A percentile compares a stretch with the other conserved stretches of the same genome.
These are phyloP conservation scores for Enteromius trimaculatus DNA, from an alignment of 2,797 vertebrate genomes.

Conservation along the genomic window DNA sequence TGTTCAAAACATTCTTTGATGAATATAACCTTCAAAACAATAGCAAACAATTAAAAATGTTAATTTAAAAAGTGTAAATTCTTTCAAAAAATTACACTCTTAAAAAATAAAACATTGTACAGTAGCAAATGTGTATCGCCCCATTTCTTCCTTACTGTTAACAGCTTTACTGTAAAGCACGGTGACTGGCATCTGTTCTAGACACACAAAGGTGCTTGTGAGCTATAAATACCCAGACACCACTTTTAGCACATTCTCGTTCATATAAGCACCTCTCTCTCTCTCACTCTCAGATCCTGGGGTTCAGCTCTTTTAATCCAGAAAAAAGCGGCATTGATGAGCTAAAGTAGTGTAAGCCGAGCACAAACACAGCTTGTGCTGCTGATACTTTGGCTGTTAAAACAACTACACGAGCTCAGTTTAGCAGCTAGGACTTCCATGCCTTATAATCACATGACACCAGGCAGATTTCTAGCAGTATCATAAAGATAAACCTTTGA, in stretches of 20 bases:
- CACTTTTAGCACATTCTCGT: background rate
- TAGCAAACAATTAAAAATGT: background rate
- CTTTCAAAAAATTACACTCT: background rate
- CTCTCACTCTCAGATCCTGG: background rate
- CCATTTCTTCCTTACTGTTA: background rate
- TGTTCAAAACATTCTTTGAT: too few relatives aligned
- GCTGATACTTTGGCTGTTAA: conserved; percentile 4
- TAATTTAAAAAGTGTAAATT: background rate
- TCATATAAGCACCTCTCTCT: background rate
- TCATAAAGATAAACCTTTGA: background rate
- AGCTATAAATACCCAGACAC: background rate
- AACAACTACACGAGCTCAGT: conserved; percentile 18
- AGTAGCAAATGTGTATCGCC: background rate
- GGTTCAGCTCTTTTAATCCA: conserved; percentile 41
- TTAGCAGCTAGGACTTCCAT: background rate
- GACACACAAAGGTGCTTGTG: conserved; percentile 15
- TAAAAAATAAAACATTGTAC: background rate
- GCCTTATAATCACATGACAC: background rate
- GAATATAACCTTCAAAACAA: background rate
- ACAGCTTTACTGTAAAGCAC: conserved; percentile 5
- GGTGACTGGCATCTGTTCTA: conserved; percentile 17
- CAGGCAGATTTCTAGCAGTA: background rate
- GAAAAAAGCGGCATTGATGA: conserved; percentile 24
- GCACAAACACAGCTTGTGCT: conserved; percentile 18
- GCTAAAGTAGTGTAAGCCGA: conserved; percentile 16